Conservation (phyloP, 1,140 invertebrate species). For the Dendrolimus kikuchii region DNA sequence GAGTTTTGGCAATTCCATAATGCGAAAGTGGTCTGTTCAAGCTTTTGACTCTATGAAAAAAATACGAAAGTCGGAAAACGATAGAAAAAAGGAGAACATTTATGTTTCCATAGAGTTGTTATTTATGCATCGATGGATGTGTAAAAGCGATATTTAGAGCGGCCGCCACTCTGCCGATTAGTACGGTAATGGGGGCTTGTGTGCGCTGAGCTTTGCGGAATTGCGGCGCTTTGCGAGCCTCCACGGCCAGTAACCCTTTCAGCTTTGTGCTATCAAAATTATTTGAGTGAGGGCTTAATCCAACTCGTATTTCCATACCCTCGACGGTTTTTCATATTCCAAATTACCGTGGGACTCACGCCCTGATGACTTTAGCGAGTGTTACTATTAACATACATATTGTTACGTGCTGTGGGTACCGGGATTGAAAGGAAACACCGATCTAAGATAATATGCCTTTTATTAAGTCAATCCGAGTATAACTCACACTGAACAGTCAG, state of each 20-base stretch:
- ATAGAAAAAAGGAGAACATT: conserved; percentile 67
- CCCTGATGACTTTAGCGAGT: conserved; percentile 14
- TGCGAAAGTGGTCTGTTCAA: conserved; percentile 71
- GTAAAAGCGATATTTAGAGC: conserved; percentile 66
- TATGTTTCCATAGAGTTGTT: conserved; percentile 70
- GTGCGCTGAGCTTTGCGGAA: conserved; percentile 33
- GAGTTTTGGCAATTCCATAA: conserved; percentile 72
- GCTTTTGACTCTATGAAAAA: conserved; percentile 72
- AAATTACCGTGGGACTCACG: conserved; percentile 22
- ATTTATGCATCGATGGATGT: conserved; percentile 66
- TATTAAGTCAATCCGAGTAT: no score
- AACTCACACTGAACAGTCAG: no score
- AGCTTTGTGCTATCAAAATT: conserved; percentile 58
- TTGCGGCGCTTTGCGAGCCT: conserved; percentile 35
- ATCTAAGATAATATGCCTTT: no score
- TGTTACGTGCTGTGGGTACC: no score
- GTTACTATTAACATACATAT: no score
- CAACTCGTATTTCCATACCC: conserved; percentile 26
- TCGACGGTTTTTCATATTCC: conserved; percentile 27
- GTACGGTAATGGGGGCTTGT: conserved; percentile 42
- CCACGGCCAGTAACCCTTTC: conserved; percentile 43
- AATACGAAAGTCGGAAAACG: conserved; percentile 64
- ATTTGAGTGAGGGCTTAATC: conserved; percentile 41
- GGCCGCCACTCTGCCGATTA: conserved; percentile 66
- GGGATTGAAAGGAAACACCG: no score